These are phyloP conservation scores for Pomatostomus ruficeps DNA, from an alignment of 2,113 vertebrate genomes.

Conservation along the genomic window DNA sequence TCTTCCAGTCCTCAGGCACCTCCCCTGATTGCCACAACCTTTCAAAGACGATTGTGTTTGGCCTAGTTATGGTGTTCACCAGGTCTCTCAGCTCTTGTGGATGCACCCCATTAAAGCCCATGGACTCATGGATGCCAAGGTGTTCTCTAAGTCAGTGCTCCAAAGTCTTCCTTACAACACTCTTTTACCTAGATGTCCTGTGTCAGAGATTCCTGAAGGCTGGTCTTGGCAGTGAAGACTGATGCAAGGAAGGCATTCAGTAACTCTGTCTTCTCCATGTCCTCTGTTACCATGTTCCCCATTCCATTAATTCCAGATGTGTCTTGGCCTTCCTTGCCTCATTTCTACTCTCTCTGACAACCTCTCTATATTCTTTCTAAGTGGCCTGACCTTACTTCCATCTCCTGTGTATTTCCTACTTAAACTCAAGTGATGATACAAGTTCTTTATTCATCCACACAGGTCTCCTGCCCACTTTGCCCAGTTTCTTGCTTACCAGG, in stretches of 20 bases:
- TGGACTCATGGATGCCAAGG: not conserved
- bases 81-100: not conserved
- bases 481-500: not conserved
- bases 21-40: not conserved
- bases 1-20: not conserved
- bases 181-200: not conserved
- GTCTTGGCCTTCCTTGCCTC: not conserved
- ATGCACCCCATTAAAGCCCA: not conserved
- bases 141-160: not conserved
- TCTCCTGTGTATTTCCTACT: not conserved
- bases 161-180: not conserved
- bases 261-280: not conserved
- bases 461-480: not conserved
- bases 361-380: not conserved
- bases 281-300: not conserved
- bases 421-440: rapidly evolving
- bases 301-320: not conserved
- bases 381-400: not conserved
- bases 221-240: not conserved
- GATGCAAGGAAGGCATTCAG: not conserved
- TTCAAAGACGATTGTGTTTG: not conserved
- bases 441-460: not conserved
- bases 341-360: not conserved
- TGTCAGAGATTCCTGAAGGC: not conserved
- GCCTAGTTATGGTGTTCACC: not conserved